phyloP scores from a whole-genome alignment of 2,113 vertebrate genomes.

The Myocastor coypus region DNA sequence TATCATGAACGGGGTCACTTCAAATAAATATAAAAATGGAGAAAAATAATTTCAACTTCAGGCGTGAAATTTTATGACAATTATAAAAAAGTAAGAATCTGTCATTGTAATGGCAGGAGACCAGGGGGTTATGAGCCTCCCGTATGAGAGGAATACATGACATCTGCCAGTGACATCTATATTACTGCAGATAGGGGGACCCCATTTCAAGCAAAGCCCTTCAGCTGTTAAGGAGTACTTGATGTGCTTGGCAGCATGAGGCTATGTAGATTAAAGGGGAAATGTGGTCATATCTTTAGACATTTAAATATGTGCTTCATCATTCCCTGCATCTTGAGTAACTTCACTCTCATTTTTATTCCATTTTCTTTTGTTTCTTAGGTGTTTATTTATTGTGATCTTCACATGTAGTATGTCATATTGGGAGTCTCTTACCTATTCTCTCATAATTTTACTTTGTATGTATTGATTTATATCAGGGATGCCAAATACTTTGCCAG shows the following conservation, averaged over 20 bases:
- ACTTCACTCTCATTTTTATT: conserved; percentile 47
- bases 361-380: background rate
- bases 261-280: conserved; percentile 7
- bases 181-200: accelerated
- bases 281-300: background rate
- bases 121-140: background rate
- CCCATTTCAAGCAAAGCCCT: background rate
- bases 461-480: conserved; percentile 14
- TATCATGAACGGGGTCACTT: conserved; percentile 42
- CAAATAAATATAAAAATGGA: background rate
- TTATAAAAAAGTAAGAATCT: background rate
- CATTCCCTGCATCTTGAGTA: background rate
- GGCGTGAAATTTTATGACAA: conserved; percentile 41
- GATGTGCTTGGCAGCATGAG: conserved; percentile 15
- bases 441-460: background rate
- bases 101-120: conserved; percentile 54
- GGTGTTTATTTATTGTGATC: conserved; percentile 30
- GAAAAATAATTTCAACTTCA: background rate
- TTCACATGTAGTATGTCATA: conserved; percentile 18
- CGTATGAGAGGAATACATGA: background rate
- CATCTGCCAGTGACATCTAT: accelerated
- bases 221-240: background rate
- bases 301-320: conserved; percentile 60
- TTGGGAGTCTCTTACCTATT: background rate
- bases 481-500: conserved; percentile 37